Percentiles rank a stretch among this genome's conserved stretches.
These are phyloP conservation scores for Polypterus bichir DNA, from an alignment of 2,113 vertebrate species.

Conservation along the genomic window DNA sequence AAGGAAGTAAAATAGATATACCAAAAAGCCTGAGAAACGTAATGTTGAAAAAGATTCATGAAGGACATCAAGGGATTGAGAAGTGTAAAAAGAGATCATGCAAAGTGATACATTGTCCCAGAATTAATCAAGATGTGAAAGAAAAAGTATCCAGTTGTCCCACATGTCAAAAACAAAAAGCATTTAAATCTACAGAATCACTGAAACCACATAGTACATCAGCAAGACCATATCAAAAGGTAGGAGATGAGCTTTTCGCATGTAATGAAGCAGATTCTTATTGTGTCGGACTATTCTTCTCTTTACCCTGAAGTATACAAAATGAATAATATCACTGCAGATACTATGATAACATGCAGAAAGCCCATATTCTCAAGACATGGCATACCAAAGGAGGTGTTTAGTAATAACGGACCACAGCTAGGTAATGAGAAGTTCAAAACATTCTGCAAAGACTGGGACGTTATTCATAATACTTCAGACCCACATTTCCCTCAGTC, in stretches of 20 bases:
- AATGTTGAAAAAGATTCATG: not conserved
- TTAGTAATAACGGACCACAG: not conserved
- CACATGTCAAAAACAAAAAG: not conserved
- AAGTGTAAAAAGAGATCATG: not conserved
- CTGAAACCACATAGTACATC: not conserved
- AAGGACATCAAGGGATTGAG: not conserved
- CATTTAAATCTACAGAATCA: not conserved
- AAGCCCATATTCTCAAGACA: not conserved
- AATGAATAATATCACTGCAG: not conserved
- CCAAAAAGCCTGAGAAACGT: not conserved
- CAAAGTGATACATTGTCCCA: no score
- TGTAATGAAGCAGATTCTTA: not conserved
- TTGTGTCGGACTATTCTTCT: not conserved
- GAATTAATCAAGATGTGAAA: not conserved
- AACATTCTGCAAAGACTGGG: no score
- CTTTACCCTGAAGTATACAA: not conserved
- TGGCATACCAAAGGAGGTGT: not conserved
- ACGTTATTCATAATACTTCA: no score
- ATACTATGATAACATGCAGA: not conserved
- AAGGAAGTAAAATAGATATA: not conserved
- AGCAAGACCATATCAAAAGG: not conserved
- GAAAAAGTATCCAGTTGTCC: not conserved
- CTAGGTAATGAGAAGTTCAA: no score
- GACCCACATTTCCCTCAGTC: no score
- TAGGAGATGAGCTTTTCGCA: not conserved